phyloP scores from a whole-genome alignment of 2,888 invertebrate species.

The Teleogryllus oceanicus region DNA sequence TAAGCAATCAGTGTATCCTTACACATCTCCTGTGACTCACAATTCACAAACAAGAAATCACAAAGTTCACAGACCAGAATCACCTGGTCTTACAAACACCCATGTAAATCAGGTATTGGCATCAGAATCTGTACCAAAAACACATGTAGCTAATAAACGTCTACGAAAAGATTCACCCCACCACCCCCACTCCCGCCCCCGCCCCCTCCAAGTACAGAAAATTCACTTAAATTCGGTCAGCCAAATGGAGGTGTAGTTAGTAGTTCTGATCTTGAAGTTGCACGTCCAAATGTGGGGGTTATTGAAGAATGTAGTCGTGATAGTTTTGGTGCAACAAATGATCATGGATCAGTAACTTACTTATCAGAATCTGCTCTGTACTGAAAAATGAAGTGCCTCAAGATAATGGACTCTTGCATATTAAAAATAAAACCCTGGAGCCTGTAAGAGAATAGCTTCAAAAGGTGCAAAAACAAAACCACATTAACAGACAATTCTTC shows the following conservation, averaged over 20 bases:
- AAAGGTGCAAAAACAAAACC: background rate
- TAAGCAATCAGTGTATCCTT: background rate
- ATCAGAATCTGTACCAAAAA: slow-evolving; percentile 50
- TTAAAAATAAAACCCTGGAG: background rate
- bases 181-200: slow-evolving; percentile 23
- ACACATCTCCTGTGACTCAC: background rate
- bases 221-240: slow-evolving; percentile 33
- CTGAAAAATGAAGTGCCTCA: slow-evolving; percentile 27
- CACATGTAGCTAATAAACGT: slow-evolving; percentile 55
- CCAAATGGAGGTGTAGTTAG: slow-evolving; percentile 30
- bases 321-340: slow-evolving; percentile 40
- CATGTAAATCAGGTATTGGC: slow-evolving; percentile 23
- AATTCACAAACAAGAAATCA: slow-evolving; percentile 22
- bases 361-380: background rate
- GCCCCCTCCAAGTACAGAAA: slow-evolving; percentile 35
- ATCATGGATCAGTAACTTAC: slow-evolving; percentile 28
- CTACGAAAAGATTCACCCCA: slow-evolving; percentile 49
- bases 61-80: slow-evolving; percentile 21
- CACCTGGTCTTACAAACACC: background rate
- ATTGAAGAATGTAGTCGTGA: slow-evolving; percentile 42
- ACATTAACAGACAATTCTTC: background rate
- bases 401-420: slow-evolving; percentile 25
- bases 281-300: slow-evolving; percentile 23
- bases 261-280: slow-evolving; percentile 22
- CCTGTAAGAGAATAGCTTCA: background rate